Evolutionary conservation across 1,140 invertebrate genomes (phyloP).

Genomic region (Lordiphosa clarofinis): DNA sequence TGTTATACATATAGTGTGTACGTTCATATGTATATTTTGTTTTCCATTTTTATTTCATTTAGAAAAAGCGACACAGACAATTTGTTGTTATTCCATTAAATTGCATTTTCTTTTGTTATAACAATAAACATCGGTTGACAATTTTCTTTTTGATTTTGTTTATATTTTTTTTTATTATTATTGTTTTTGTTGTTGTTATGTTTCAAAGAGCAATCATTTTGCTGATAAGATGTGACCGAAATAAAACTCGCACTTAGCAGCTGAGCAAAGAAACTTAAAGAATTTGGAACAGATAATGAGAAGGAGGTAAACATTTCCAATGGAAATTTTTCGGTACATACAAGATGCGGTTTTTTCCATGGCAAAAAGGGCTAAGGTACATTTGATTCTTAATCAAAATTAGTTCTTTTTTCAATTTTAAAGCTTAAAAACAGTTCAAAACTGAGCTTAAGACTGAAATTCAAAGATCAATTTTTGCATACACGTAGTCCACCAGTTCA

Average conservation of each 20-base stretch:
- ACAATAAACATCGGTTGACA: slow-evolving; percentile 37
- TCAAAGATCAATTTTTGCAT: no score
- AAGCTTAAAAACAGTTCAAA: no score
- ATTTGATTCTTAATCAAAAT: no score
- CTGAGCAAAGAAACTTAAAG: neutral
- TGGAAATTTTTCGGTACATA: no score
- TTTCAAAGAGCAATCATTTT: neutral
- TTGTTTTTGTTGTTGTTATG: neutral
- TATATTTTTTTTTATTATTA: slow-evolving; percentile 3
- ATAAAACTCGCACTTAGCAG: neutral
- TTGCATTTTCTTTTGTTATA: slow-evolving; percentile 36
- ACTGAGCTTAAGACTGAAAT: no score
- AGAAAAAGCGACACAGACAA: slow-evolving; percentile 69
- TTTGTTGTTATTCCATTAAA: slow-evolving; percentile 6
- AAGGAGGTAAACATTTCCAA: no score
- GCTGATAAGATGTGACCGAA: neutral
- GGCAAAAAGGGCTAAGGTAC: no score
- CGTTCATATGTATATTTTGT: slow-evolving; percentile 5
- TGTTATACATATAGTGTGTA: slow-evolving; percentile 2
- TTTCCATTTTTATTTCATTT: slow-evolving; percentile 54
- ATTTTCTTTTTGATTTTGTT: slow-evolving; percentile 25
- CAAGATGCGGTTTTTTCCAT: no score
- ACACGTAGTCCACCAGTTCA: no score
- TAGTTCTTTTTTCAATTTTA: no score
- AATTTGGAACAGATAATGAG: neutral